These are phyloP conservation scores for Bucco capensis DNA, from an alignment of 2,113 vertebrate species.

Conservation along the genomic window DNA sequence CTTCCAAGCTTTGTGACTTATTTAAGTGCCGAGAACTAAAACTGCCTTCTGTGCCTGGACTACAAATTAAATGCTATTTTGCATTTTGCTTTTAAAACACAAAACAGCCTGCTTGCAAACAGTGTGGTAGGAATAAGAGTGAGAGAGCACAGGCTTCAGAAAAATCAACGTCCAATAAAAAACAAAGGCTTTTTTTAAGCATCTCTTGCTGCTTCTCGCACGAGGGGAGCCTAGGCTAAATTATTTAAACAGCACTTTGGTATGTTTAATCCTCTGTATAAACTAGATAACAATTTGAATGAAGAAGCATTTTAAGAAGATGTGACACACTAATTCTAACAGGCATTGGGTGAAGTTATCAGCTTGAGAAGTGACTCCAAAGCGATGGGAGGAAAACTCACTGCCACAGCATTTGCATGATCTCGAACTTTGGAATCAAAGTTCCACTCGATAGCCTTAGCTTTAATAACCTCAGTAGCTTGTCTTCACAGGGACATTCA, in stretches of 20 bases:
- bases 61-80: slow-evolving; percentile 52
- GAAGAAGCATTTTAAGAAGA: slow-evolving; percentile 11
- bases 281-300: slow-evolving; percentile 16
- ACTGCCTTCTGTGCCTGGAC: slow-evolving; percentile 5
- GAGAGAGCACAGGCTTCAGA: slow-evolving; percentile 8
- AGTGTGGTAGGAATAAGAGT: slow-evolving; percentile 15
- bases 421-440: neutral
- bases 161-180: slow-evolving; percentile 38
- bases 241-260: slow-evolving; percentile 9
- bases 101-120: slow-evolving; percentile 20
- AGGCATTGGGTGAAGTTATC: neutral
- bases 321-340: neutral
- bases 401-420: neutral
- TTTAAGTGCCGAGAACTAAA: slow-evolving; percentile 1
- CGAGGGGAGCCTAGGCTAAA: neutral
- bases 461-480: neutral
- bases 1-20: neutral
- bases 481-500: neutral
- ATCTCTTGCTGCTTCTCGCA: slow-evolving; percentile 27
- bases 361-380: neutral
- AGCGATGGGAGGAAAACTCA: neutral
- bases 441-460: neutral
- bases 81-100: slow-evolving; percentile 52
- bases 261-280: slow-evolving; percentile 18
- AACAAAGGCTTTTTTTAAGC: slow-evolving; percentile 5